Percentiles rank a stretch among this genome's conserved stretches.
Evolutionary conservation across 2,888 invertebrate genomes (phyloP).

Genomic region (Nowickia ferox): DNA sequence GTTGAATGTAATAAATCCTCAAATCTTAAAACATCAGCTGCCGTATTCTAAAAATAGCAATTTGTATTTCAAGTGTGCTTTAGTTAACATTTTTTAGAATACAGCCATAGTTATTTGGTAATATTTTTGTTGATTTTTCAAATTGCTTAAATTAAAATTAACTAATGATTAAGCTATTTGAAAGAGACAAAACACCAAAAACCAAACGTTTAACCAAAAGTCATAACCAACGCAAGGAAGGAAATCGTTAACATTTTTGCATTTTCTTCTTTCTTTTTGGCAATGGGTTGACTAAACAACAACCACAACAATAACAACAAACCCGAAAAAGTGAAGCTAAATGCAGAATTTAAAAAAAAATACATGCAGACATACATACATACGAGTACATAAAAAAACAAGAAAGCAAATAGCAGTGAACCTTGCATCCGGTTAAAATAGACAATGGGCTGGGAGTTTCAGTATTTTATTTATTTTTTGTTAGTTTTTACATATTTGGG

Average conservation of each 20-base stretch:
- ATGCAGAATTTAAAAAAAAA: constrained; percentile 74
- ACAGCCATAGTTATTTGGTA: too few species aligned
- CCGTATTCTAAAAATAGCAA: too few species aligned
- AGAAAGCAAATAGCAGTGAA: constrained; percentile 61
- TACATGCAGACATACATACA: too few species aligned
- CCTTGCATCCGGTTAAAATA: constrained; percentile 65
- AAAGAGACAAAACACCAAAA: not conserved
- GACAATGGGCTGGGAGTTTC: constrained; percentile 63
- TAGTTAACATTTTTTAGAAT: too few species aligned
- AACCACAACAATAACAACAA: constrained; percentile 48
- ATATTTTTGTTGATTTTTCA: too few species aligned
- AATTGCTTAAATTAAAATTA: not conserved
- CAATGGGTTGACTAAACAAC: constrained; percentile 61
- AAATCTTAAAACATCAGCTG: too few species aligned
- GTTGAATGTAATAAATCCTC: too few species aligned
- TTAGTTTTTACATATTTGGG: constrained; percentile 33
- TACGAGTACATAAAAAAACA: constrained; percentile 8
- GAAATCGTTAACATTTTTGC: constrained; percentile 56
- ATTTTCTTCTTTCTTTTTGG: constrained; percentile 46
- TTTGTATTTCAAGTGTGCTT: too few species aligned
- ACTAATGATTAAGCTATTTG: constrained; percentile 7
- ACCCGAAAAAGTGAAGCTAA: constrained; percentile 72
- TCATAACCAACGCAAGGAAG: constrained; percentile 44
- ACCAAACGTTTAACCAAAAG: not conserved
- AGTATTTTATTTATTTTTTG: not conserved